These are phyloP conservation scores for Ostrea denselamellosa DNA, from an alignment of 1,140 invertebrate genomes.

Conservation along the genomic window DNA sequence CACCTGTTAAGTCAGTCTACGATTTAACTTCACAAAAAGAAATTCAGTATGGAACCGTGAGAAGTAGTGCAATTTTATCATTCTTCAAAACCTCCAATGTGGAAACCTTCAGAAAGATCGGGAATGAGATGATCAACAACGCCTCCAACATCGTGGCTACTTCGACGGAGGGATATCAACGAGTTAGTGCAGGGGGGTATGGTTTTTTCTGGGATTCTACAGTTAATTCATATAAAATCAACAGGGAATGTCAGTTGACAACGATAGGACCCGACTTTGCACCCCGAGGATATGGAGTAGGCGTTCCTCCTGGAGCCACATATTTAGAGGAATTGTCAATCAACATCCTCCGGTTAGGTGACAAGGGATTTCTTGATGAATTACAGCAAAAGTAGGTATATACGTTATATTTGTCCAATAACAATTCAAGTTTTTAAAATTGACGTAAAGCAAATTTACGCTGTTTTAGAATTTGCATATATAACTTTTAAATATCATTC, in stretches of 20 bases:
- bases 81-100: conserved; percentile 91
- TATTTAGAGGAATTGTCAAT: conserved; percentile 96
- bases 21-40: conserved; percentile 73
- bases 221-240: conserved; percentile 57
- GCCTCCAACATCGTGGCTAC: conserved; percentile 66
- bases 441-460: background rate
- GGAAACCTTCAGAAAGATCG: conserved; percentile 98
- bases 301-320: conserved; percentile 83
- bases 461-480: too few species aligned
- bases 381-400: conserved; percentile 77
- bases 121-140: conserved; percentile 80
- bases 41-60: conserved; percentile 74
- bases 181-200: conserved; percentile 63
- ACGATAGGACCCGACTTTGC: conserved; percentile 55
- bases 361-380: conserved; percentile 93
- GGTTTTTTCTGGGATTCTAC: conserved; percentile 65
- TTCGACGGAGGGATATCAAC: conserved; percentile 59
- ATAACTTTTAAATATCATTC: too few species aligned
- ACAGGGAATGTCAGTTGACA: conserved; percentile 59
- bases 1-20: conserved; percentile 74
- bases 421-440: background rate
- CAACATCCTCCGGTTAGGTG: conserved; percentile 93
- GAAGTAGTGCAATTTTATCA: conserved; percentile 67
- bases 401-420: background rate
- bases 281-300: conserved; percentile 56